Evolutionary conservation across 2,888 invertebrate species (phyloP), one percentile per base, ranked within the genome.

Genomic region (Furcula furcula): DNA sequence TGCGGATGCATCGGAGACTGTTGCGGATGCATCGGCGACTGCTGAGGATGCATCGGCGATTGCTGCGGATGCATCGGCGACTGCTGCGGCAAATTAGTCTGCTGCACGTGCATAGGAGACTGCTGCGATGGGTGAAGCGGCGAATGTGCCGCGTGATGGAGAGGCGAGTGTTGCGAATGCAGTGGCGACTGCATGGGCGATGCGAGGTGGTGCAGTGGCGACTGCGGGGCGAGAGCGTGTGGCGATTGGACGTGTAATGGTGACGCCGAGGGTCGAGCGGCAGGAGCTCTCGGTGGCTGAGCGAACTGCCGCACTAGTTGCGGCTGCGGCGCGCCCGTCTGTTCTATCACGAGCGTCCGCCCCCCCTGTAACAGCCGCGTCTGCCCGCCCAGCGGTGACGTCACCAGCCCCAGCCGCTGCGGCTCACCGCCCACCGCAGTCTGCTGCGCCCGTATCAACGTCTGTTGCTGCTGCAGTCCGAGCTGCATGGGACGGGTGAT

Each of bases 401-500:
- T 79, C 40, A 84, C 87, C 6, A 85, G 52, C 1, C 87, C 83
- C 37, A 84, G 81, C 44, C 85, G 72, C 36, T 83, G 80, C 2
- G 81, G 83, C 20, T 81, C 82, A 0, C 80, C 67, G 20, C 69
- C 66, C 5, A 83, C 59, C 0, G 80, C 76, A 0, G 80, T 69
- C 45, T 83, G 84, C 36, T 83, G 84, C 1, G 83, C 80, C 4
- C 87, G 63, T 20, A 85, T 82, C 12, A 87, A 54, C 2, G 85
- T 84, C 48, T 87, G 87, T 40, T 81, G 75, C 43, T 84, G 82
- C 45, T 80, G 80, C 3, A 84, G 46, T 0, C 84, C 85, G n/a
- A 85, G 60, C 46, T 85, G 86, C 83, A 86, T 80, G 2, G 84
- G 79, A 7, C 84, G 78, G 76, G 66, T 85, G 65, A 85, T 74